Evolutionary conservation across 92 coral and sea anemone genomes (phyloP), one percentile per base, ranked within the genome.

Genomic region (Isaurus tuberculatus): DNA sequence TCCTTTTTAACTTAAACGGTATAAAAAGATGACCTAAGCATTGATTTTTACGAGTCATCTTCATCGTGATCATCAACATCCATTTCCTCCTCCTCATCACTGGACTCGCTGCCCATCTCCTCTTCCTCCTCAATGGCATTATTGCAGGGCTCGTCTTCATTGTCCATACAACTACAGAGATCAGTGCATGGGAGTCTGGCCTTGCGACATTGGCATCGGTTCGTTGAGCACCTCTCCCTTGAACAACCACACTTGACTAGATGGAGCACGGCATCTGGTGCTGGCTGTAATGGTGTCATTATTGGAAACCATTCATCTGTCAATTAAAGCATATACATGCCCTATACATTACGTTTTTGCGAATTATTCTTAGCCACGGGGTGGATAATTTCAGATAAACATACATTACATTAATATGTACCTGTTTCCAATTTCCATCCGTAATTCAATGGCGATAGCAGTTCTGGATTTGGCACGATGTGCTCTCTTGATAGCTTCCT

Each of bases 161-260:
- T 73, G 85, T 44, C 40, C 57, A 40, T 71, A 71, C 87, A 84
- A 79, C 70, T 37, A 27, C 82, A 73, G 65, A 63, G 75, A 70
- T 84, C 81, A 58, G 73, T 84, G 82, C 82, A 84, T 26, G 36
- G 49, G 63, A 84, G 82, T 61, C 79, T 70, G 17, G 81, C 73
- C 70, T 73, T 72, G 65, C 71, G 80, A 72, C 83, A 84, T 84
- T 66, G 33, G 79, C 84, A 75, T 67, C 87, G 85, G 19, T 86
- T 81, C 23, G 46, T 86, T 43, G 85, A 19, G 36, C 90, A 89
- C 70, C 88, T 86, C 25, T 86, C 85, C 68, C 36, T 86, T 17
- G 83, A 70, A 69, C 86, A 89, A 30, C 85, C 88, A 55, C 86
- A 86, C 25, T 83, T 83, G 27, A 90, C 90, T 75, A 89, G 81